These are phyloP conservation scores for Ciconia boyciana DNA, from an alignment of 2,113 vertebrate species.

Conservation along the genomic window DNA sequence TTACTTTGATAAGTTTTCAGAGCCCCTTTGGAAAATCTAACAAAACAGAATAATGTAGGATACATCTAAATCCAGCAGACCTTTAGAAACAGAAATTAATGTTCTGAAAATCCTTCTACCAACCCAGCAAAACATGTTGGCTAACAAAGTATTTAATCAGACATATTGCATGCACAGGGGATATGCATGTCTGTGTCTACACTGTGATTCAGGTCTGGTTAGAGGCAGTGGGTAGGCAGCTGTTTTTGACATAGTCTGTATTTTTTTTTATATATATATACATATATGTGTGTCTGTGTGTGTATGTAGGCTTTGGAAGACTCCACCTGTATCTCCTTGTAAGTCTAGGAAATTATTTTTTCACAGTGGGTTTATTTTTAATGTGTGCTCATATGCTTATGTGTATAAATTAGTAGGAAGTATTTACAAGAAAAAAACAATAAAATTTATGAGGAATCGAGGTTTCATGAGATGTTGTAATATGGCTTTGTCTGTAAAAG, in stretches of 20 bases:
- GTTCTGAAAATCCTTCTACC: background rate
- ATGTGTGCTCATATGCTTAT: background rate
- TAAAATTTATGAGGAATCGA: background rate
- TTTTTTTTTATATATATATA: background rate
- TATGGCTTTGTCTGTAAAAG: background rate
- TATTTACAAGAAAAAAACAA: background rate
- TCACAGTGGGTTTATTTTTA: background rate
- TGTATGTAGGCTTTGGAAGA: background rate
- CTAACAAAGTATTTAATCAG: constrained; percentile 31
- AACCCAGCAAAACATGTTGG: background rate
- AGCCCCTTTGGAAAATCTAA: background rate
- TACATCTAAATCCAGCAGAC: background rate
- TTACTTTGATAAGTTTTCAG: background rate
- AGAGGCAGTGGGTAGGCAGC: background rate
- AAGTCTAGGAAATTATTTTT: background rate
- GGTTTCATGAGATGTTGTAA: background rate
- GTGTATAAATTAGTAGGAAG: background rate
- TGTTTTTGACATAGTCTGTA: background rate
- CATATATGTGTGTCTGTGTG: fast-evolving
- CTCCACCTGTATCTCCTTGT: background rate
- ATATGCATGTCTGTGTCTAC: constrained; percentile 3
- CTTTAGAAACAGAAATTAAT: background rate
- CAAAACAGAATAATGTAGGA: background rate
- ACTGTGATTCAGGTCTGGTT: constrained; percentile 5
- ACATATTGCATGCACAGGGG: background rate